Base-by-base conservation (phyloP, 2,888 invertebrate species). In the Eledone cirrhosa region DNA sequence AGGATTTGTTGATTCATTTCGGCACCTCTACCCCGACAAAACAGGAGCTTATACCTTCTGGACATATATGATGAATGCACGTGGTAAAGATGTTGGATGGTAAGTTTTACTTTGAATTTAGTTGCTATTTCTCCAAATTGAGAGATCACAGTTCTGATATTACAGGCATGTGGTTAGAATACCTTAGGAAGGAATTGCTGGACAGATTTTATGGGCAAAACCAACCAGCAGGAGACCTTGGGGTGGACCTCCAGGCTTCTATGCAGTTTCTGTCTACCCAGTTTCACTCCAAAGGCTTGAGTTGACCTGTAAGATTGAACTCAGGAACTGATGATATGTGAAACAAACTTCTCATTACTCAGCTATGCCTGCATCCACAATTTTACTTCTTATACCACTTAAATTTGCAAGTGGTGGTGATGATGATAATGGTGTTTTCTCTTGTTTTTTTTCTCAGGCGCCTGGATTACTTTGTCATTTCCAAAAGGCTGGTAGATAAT, bases 61-160 rank as follows among this genome's bases (percentile, higher is more conserved):
- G 99, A 94, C 97, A 0, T 98, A 97, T 90, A 95, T 98, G 94
- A 92, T 92, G 82, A 97, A 96, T 90, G 93, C 96, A 13, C 93
- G 99, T 78, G 92, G 94, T 16, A 97, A 95, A 88, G 97, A 99
- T 92, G 93, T 97, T 83, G 99, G 99, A 90, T 99, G 99, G 98
- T 95, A 91, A 92, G 93, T 87, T 53, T 77, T 69, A 47, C 76
- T 78, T 72, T 41, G 41, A 41, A 41, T 41, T 41, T 41, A 41
- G 3, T 41, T 41, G 11, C n/a, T n/a, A n/a, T n/a, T n/a, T n/a
- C n/a, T n/a, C n/a, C n/a, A n/a, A n/a, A n/a, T n/a, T n/a, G n/a
- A n/a, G n/a, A n/a, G n/a, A n/a, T n/a, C n/a, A n/a, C n/a, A n/a
- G n/a, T n/a, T n/a, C n/a, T n/a, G 41, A 41, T 41, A 41, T 41